Evolutionary conservation across 2,888 invertebrate species (phyloP), one percentile per base, ranked within the genome.

Genomic region (Dione juno): DNA sequence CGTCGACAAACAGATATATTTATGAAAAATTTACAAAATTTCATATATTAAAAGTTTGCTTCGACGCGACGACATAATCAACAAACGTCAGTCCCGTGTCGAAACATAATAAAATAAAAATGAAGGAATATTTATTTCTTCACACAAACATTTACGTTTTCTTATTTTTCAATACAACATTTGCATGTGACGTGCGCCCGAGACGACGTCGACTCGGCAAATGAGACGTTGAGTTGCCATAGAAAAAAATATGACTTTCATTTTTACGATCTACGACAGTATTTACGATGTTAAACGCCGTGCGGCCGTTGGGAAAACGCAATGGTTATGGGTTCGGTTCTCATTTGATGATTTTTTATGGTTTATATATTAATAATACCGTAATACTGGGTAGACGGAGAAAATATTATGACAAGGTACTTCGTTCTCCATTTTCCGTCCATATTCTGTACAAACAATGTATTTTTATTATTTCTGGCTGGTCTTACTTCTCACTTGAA

Each of bases 151-250:
- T 82, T 83, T 86, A 43, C 21, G 48, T 64, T 64, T 86, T 84
- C 82, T 86, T 82, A 82, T 81, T 85, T 84, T 82, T 80, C 75
- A 78, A 77, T 76, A 35, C 69, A 74, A 78, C 82, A 82, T 82
- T 85, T 87, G 87, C 86, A 81, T 81, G 77, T 87, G 88, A 88
- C 88, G 85, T 84, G 79, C 76, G 76, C 74, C 67, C 73, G 69
- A 73, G 76, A 72, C 77, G 75, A 74, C 77, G 80, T 76, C 80
- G 73, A 74, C 75, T 76, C 78, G 75, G 76, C 76, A 81, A 84
- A 83, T 84, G 82, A 83, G 75, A 72, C 69, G 50, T 68, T 50
- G 41, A 67, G 64, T 75, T 76, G 75, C 75, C 70, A 74, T 61
- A 68, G 59, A 67, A 73, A 72, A 75, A 69, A 16, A 40, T 16